Percentiles rank a stretch among this genome's conserved stretches.
phyloP scores from a whole-genome alignment of 2,888 invertebrate species.

The Dione juno region DNA sequence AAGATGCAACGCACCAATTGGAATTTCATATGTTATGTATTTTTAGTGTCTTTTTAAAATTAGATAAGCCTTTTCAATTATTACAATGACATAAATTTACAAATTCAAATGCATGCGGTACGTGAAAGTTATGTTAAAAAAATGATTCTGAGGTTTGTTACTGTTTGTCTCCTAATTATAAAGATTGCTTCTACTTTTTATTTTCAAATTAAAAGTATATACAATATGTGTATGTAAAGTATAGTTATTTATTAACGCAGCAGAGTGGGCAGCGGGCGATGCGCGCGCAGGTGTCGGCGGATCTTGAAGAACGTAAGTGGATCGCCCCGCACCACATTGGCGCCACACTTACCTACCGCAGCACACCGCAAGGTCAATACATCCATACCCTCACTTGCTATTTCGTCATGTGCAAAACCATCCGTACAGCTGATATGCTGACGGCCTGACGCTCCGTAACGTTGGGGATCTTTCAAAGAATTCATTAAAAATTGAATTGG shows the following conservation, averaged over 20 bases:
- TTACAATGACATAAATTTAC: not conserved
- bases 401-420: constrained; percentile 38
- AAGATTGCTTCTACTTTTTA: not conserved
- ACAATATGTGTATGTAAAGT: no score
- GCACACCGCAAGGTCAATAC: constrained; percentile 88
- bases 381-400: constrained; percentile 62
- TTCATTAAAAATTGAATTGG: constrained; percentile 1
- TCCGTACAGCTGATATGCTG: not conserved
- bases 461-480: not conserved
- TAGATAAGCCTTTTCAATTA: not conserved
- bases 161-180: no score
- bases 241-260: constrained; percentile 35
- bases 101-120: not conserved
- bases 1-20: not conserved
- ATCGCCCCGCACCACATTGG: constrained; percentile 89
- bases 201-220: no score
- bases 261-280: constrained; percentile 85
- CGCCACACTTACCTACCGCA: constrained; percentile 91
- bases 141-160: no score
- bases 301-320: constrained; percentile 90
- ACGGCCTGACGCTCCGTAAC: not conserved
- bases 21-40: not conserved
- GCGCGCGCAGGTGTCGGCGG: constrained; percentile 87
- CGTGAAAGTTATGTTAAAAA: no score
- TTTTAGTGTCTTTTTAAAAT: not conserved